Base-by-base conservation (phyloP, 2,888 invertebrate genomes). In the Drosophila barbarae region DNA sequence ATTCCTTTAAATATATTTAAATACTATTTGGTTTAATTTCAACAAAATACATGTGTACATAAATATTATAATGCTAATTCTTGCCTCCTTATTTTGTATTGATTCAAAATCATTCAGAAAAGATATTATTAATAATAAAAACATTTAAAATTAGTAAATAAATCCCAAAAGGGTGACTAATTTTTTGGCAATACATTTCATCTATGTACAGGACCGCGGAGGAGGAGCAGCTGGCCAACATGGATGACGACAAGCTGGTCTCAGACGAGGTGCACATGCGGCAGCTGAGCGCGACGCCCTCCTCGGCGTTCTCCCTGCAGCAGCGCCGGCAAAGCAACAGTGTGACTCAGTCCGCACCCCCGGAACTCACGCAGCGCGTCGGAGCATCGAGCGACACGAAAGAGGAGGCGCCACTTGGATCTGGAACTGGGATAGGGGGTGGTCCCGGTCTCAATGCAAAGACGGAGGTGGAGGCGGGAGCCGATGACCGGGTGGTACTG, bases 161-260 rank as follows among this genome's bases (percentile, higher is more conserved):
- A 6, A 2, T 10, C 38, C 18, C 18, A 5, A 38, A 56, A n/a
- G 4, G 10, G 12, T 42, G 10, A 42, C 13, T 21, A 13, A 13
- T 32, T 50, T 50, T 12, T 9, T 21, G 21, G 6, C 13, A 15
- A 21, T 18, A 30, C 4, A 44, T 26, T 58, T 15, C 3, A 1
- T 13, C 18, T 15, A 41, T 58, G 35, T 68, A 35, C 74, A 88
- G 89, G 74, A 74, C 79, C 52, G 76, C 66, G 52, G 74, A 77
- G 47, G 58, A 61, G 44, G 70, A 74, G 53, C 76, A 81, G 32
- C 55, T 42, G 60, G 76, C 72, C 73, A 84, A 72, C 70, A 88
- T 88, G 88, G 82, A 83, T 68, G 86, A 85, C 61, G 87, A 86
- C 72, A 87, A 87, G 77, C 76, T 88, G 76, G 86, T 87, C 57